phyloP scores from a whole-genome alignment of 2,113 vertebrate genomes.

The Grantiella picta region DNA sequence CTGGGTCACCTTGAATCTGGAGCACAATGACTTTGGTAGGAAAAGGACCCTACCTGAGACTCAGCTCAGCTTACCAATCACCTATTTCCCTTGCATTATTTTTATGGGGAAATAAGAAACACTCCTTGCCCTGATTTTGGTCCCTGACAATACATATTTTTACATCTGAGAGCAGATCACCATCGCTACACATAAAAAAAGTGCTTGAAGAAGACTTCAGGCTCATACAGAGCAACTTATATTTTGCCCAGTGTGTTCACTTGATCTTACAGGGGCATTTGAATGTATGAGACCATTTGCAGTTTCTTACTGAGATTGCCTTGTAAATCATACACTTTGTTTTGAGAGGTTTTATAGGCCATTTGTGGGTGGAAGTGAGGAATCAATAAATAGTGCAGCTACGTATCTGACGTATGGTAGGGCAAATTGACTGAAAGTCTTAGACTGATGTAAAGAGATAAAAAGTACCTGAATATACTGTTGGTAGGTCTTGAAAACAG shows the following conservation, averaged over 20 bases:
- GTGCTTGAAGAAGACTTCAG: background rate
- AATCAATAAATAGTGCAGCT: constrained; percentile 48
- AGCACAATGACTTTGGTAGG: background rate
- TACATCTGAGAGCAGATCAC: background rate
- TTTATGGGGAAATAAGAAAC: background rate
- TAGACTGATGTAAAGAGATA: background rate
- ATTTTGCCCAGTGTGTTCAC: background rate
- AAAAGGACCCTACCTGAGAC: accelerated
- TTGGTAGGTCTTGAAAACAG: background rate
- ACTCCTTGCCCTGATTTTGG: background rate
- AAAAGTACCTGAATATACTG: background rate
- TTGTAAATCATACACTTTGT: constrained; percentile 49
- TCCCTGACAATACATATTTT: background rate
- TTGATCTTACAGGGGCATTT: background rate
- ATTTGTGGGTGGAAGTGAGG: constrained; percentile 10
- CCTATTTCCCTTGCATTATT: background rate
- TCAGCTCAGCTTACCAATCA: background rate
- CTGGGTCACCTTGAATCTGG: background rate
- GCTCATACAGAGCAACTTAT: background rate
- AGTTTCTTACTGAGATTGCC: constrained; percentile 16
- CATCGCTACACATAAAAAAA: background rate
- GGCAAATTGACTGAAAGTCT: background rate
- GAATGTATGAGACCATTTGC: constrained; percentile 9
- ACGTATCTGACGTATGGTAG: background rate
- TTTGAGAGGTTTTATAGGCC: constrained; percentile 50